Percentiles rank a stretch among this genome's conserved stretches.
Evolutionary conservation across 2,113 vertebrate genomes (phyloP).

Genomic region (Alaudala cheleensis): DNA sequence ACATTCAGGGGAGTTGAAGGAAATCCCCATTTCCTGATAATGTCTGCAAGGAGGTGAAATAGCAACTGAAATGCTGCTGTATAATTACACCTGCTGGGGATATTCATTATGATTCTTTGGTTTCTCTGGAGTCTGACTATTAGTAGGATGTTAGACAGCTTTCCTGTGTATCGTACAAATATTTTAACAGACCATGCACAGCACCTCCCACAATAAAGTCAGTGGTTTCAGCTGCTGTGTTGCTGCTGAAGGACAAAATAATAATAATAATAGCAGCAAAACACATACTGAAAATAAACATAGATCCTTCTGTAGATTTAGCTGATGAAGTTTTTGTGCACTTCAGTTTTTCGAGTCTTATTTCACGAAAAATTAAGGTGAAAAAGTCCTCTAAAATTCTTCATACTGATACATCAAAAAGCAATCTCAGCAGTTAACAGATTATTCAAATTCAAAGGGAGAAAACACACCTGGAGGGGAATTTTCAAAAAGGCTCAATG

Average conservation of each 20-base stretch:
- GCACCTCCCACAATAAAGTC: neutral
- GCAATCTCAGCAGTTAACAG: slow-evolving; percentile 54
- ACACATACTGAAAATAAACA: neutral
- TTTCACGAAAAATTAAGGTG: slow-evolving; percentile 17
- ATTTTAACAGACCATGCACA: neutral
- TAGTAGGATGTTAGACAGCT: slow-evolving; percentile 32
- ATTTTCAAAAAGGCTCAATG: slow-evolving; percentile 59
- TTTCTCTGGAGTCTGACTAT: slow-evolving; percentile 52
- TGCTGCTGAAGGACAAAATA: neutral
- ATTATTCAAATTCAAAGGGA: slow-evolving; percentile 56
- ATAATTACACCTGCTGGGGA: slow-evolving; percentile 65
- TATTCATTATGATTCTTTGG: slow-evolving; percentile 53
- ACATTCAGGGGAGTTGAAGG: slow-evolving; percentile 38
- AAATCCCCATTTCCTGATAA: slow-evolving; percentile 50
- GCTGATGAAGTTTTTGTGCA: neutral
- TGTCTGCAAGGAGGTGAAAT: slow-evolving; percentile 25
- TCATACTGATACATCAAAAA: slow-evolving; percentile 33
- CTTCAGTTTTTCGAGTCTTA: neutral
- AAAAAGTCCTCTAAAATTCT: neutral
- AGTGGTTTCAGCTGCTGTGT: neutral
- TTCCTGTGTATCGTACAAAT: neutral
- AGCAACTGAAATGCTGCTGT: slow-evolving; percentile 33
- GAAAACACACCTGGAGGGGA: slow-evolving; percentile 54
- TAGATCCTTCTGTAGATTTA: neutral
- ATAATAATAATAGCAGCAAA: neutral